These are phyloP conservation scores for Dascyllus trimaculatus DNA, from an alignment of 2,113 vertebrate genomes.

Conservation along the genomic window DNA sequence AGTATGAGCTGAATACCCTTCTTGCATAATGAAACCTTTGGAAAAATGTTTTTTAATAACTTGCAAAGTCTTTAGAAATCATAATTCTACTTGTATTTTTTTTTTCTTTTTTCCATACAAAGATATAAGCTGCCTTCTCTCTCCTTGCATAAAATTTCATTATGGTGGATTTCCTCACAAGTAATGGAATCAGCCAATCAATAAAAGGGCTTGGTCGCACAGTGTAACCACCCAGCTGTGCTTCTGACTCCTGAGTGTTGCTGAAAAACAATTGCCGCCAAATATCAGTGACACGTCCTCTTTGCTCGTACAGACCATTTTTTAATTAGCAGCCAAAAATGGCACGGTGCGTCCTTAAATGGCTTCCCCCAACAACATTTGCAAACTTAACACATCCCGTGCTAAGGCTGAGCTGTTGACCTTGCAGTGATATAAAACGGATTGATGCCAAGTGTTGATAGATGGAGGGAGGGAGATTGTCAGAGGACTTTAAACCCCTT, in stretches of 20 bases:
- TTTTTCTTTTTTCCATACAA: neutral
- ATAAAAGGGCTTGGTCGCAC: conserved; percentile 56
- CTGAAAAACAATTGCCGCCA: conserved; percentile 39
- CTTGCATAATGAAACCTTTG: neutral
- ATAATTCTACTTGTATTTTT: neutral
- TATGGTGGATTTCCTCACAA: conserved; percentile 34
- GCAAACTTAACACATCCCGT: conserved; percentile 30
- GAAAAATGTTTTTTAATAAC: neutral
- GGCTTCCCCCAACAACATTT: conserved; percentile 12
- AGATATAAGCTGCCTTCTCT: neutral
- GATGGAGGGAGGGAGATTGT: conserved; percentile 46
- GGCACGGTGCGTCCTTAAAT: conserved; percentile 17
- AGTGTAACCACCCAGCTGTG: conserved; percentile 16
- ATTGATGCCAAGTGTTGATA: conserved; percentile 57
- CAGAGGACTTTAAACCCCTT: conserved; percentile 61
- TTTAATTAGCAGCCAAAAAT: conserved; percentile 39
- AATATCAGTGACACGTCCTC: conserved; percentile 11
- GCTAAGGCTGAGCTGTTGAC: conserved; percentile 47
- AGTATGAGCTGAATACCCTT: neutral
- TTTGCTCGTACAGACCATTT: neutral
- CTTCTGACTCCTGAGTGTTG: conserved; percentile 17
- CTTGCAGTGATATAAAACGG: conserved; percentile 60
- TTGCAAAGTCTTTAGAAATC: conserved; percentile 17
- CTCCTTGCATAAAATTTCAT: conserved; percentile 33
- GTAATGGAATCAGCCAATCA: conserved; percentile 60